Base-by-base conservation (phyloP, 2,888 invertebrate species). In the Kuschelorhynchus macadamiae region DNA sequence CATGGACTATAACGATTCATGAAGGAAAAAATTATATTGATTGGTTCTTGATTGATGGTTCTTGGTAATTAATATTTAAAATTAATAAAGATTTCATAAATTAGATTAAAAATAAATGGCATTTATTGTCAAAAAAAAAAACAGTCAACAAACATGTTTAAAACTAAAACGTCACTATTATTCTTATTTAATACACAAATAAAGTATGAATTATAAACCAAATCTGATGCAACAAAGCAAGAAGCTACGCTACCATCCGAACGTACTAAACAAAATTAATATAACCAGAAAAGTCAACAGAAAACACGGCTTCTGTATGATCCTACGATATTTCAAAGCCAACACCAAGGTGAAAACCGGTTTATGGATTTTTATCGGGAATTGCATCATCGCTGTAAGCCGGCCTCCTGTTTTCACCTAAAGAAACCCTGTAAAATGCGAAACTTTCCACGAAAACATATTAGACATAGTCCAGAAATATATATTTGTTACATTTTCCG, bases 351-450 rank as follows among this genome's bases (percentile, higher is more conserved):
- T 36, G 36, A 17, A 33, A 63, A 68, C 71, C 68, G 64, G 71
- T 71, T 71, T 71, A 71, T 55, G 21, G 65, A 71, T 68, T 71
- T 68, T 68, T 64, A 64, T 68, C 60, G 21, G n/a, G 18, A 49
- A 52, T 71, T 71, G 71, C 71, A 71, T 71, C 71, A 71, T 70
- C 57, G 33, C 25, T 61, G 44, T 42, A 47, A 36, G 61, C 67
- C 62, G 61, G 61, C 56, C 9, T 39, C 36, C 42, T 50, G 21
- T 61, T 61, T 61, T 20, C 30, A 41, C 41, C 42, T 21, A 25
- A 14, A 42, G 59, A 59, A 59, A 59, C 47, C 47, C 3, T 20
- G 16, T 5, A 59, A 39, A 47, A 25, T 14, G 41, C 41, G 14
- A 14, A 41, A 30, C 21, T 50, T 60, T 60, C 39, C 50, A 46